Evolutionary conservation across 2,113 vertebrate genomes (phyloP).

Genomic region (Pelusios castaneus): DNA sequence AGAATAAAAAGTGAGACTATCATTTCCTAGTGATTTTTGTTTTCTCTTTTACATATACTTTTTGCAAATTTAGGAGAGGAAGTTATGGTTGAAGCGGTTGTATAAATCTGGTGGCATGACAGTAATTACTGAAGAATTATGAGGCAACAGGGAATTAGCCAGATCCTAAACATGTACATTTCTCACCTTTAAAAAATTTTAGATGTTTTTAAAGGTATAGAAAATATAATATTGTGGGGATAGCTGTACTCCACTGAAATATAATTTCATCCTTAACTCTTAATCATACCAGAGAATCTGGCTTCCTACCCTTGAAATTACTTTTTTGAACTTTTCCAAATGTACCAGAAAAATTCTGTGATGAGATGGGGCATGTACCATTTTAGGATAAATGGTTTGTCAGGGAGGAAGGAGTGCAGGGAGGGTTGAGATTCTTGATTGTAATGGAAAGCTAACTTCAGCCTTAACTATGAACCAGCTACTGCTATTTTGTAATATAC

Average conservation of each 20-base stretch:
- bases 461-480: too few relatives aligned
- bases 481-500: too few relatives aligned
- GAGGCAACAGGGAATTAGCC: not conserved
- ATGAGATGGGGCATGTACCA: not conserved
- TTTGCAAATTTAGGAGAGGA: not conserved
- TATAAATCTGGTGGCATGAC: not conserved
- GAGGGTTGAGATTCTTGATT: too few relatives aligned
- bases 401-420: too few relatives aligned
- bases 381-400: too few relatives aligned
- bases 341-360: not conserved
- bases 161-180: not conserved
- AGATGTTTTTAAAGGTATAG: not conserved
- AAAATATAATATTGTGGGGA: too few relatives aligned
- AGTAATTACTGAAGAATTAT: not conserved
- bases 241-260: too few relatives aligned
- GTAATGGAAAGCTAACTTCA: too few relatives aligned
- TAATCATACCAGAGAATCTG: not conserved
- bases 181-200: not conserved
- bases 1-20: not conserved
- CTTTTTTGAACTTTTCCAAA: not conserved
- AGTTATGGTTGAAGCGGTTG: not conserved
- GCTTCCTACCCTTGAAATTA: not conserved
- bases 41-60: not conserved
- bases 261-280: not conserved
- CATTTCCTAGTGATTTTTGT: not conserved